Base-by-base conservation (phyloP, 1,140 invertebrate genomes). In the Drosophila neocordata region DNA sequence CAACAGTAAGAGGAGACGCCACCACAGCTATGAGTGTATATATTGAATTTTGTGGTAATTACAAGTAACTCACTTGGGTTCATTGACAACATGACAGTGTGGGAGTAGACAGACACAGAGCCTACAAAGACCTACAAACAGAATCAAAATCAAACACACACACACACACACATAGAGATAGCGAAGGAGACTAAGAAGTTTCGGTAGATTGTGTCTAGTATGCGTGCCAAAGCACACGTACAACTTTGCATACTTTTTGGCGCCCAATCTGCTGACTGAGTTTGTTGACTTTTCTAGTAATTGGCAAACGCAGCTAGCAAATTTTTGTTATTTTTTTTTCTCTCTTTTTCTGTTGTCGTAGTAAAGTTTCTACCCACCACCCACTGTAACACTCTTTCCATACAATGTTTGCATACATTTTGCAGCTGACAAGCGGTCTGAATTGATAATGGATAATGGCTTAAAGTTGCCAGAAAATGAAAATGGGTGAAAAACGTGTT, bases 21-120 rank as follows among this genome's bases (percentile, higher is more conserved):
- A 58, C 71, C 70, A 55, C 65, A 73, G 65, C 81, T 74, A 27
- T 22, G 78, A 55, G 64, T 77, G 61, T 77, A 66, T 79, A 78
- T 87, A 85, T 85, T 87, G 82, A 85, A 85, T 85, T 85, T 79
- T 85, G 82, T 85, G 82, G 82, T 85, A 85, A 85, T 85, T 85
- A 85, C 82, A 88, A 85, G 82, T 87, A 85, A 85, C 82, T 88
- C 68, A 87, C 78, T 85, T 69, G 70, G 76, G 78, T 68, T 76
- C 82, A 78, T 73, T 76, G 70, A 69, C 78, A 70, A 65, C 56
- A 57, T 63, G 57, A 35, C 55, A n/a, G 60, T 52, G 56, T 52
- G 51, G 24, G 13, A 27, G 20, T 51, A 35, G 58, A 44, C 27
- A 31, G 27, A 31, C 27, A 31, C 6, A 31, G 27, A 6, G 6